Conservation (phyloP, 2,797 vertebrate species). For the Pseudocheirus occidentalis region DNA sequence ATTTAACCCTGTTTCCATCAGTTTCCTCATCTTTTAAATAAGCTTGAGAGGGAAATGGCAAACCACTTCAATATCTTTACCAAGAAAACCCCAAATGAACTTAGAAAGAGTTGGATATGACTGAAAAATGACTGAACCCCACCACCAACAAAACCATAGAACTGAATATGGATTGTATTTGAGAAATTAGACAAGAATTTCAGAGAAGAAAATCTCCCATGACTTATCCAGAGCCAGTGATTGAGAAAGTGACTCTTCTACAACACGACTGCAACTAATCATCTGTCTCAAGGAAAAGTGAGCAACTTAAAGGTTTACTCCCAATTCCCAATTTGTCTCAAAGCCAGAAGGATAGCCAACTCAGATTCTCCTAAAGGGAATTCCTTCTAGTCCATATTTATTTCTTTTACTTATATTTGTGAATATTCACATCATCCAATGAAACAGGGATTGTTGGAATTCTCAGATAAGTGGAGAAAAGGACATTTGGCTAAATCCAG, state of each 20-base stretch:
- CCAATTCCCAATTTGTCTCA: slow-evolving; percentile 1
- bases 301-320: neutral
- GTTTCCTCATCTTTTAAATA: no score
- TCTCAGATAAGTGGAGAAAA: slow-evolving; percentile 21
- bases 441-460: neutral
- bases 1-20: no score
- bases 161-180: neutral
- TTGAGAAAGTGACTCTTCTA: neutral
- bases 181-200: neutral
- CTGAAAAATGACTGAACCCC: no score
- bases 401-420: slow-evolving; percentile 7
- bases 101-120: no score
- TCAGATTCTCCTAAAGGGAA: slow-evolving; percentile 39
- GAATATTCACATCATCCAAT: neutral
- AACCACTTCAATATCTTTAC: no score
- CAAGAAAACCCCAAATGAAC: no score
- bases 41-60: no score
- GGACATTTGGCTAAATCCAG: neutral
- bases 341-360: slow-evolving; percentile 1
- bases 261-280: neutral
- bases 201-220: neutral
- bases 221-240: neutral
- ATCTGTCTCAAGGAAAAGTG: slow-evolving; percentile 23
- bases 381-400: slow-evolving; percentile 13
- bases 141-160: neutral